Conservation (phyloP, 2,888 invertebrate species). For the Craniophora ligustri region DNA sequence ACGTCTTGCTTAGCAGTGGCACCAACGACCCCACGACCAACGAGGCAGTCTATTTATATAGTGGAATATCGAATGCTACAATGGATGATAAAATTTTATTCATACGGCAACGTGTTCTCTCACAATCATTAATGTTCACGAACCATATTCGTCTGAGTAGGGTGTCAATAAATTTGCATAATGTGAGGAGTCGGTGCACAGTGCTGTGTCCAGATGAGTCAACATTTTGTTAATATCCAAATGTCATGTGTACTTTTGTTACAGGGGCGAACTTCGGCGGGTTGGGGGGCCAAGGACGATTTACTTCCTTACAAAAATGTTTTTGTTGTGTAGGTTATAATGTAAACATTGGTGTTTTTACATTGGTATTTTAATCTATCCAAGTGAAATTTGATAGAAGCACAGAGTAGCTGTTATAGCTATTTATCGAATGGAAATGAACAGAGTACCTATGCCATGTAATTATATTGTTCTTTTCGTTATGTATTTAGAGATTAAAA, state of each 20-base stretch:
- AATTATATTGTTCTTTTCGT: too few relatives aligned
- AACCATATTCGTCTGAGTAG: conserved; percentile 12
- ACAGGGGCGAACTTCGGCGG: conserved; percentile 26
- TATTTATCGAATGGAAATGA: too few relatives aligned
- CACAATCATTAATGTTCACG: conserved; percentile 1
- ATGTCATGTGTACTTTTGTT: conserved; percentile 23
- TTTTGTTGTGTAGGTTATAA: too few relatives aligned
- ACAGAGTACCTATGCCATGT: too few relatives aligned
- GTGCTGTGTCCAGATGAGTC: conserved; percentile 37
- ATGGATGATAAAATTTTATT: neutral
- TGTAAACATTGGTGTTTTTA: neutral
- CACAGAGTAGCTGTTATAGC: too few relatives aligned
- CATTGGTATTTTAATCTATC: too few relatives aligned
- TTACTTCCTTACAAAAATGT: too few relatives aligned
- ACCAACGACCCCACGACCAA: too few relatives aligned
- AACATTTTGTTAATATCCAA: conserved; percentile 42
- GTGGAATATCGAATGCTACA: neutral
- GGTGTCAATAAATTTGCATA: conserved; percentile 43
- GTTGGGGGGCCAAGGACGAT: neutral
- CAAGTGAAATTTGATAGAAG: too few relatives aligned
- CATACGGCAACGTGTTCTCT: neutral
- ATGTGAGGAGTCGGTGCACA: conserved; percentile 12
- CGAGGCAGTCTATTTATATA: too few relatives aligned
- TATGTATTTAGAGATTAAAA: too few relatives aligned
- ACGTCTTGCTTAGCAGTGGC: too few relatives aligned